phyloP scores from a whole-genome alignment of 2,797 vertebrate species.

The Sebastes itinus region DNA sequence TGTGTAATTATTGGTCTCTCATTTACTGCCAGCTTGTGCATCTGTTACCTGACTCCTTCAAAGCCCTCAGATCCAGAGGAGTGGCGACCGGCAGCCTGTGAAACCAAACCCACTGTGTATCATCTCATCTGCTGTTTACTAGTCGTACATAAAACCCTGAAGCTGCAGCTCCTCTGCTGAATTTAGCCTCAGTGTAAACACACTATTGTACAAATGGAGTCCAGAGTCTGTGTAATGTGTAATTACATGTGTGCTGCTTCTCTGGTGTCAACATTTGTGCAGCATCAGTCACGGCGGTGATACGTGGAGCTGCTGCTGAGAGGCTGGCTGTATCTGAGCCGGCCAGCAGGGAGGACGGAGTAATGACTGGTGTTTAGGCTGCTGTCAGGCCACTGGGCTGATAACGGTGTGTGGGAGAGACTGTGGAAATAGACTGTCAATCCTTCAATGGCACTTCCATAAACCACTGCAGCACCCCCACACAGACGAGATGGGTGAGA shows the following conservation, averaged over 20 bases:
- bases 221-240: conserved; percentile 13
- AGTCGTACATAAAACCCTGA: background rate
- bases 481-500: background rate
- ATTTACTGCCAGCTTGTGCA: conserved; percentile 45
- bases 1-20: conserved; percentile 48
- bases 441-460: conserved; percentile 21
- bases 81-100: conserved; percentile 11
- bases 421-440: conserved; percentile 28
- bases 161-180: background rate
- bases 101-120: conserved; percentile 28
- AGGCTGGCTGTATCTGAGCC: conserved; percentile 6
- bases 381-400: conserved; percentile 35
- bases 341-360: conserved; percentile 28
- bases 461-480: background rate
- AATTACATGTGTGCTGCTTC: background rate
- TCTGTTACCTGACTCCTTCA: conserved; percentile 57
- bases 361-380: conserved; percentile 41
- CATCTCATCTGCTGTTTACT: conserved; percentile 24
- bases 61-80: conserved; percentile 36
- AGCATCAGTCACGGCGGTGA: conserved; percentile 10
- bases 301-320: background rate
- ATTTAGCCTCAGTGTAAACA: background rate
- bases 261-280: background rate
- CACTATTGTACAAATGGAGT: background rate
- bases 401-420: conserved; percentile 45